These are phyloP conservation scores for Phycodurus eques DNA, from an alignment of 2,113 vertebrate genomes.

Conservation along the genomic window DNA sequence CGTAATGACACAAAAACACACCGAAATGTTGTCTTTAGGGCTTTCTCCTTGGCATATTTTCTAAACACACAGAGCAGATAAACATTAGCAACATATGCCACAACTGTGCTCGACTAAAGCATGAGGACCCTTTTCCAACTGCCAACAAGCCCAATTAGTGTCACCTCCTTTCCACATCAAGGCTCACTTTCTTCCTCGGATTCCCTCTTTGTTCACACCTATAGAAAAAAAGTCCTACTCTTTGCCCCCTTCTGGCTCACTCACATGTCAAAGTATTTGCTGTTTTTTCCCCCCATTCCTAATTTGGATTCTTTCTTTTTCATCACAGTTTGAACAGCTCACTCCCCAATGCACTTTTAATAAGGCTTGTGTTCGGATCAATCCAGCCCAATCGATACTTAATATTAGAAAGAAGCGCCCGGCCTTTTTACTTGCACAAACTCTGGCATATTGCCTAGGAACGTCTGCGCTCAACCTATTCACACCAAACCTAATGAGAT, in stretches of 20 bases:
- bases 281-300: conserved; percentile 4
- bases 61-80: conserved; percentile 14
- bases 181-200: conserved; percentile 32
- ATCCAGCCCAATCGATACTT: conserved; percentile 68
- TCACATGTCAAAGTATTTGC: conserved; percentile 29
- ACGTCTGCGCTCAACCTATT: conserved; percentile 62
- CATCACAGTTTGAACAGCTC: conserved; percentile 34
- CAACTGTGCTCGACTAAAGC: conserved; percentile 28
- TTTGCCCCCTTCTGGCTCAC: conserved; percentile 24
- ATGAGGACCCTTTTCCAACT: conserved; percentile 30
- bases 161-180: conserved; percentile 49
- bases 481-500: conserved; percentile 69
- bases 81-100: conserved; percentile 48
- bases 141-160: conserved; percentile 63
- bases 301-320: conserved; percentile 24
- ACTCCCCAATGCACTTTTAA: conserved; percentile 54
- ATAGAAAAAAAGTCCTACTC: conserved; percentile 9
- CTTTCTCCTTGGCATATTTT: neutral
- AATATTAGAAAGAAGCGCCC: conserved; percentile 68
- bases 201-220: conserved; percentile 45
- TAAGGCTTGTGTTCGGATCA: conserved; percentile 57
- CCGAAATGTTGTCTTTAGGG: neutral
- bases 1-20: neutral
- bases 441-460: conserved; percentile 59
- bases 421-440: conserved; percentile 61